These are phyloP conservation scores for Sarcophilus harrisii DNA, from an alignment of 2,797 vertebrate genomes.

Conservation along the genomic window DNA sequence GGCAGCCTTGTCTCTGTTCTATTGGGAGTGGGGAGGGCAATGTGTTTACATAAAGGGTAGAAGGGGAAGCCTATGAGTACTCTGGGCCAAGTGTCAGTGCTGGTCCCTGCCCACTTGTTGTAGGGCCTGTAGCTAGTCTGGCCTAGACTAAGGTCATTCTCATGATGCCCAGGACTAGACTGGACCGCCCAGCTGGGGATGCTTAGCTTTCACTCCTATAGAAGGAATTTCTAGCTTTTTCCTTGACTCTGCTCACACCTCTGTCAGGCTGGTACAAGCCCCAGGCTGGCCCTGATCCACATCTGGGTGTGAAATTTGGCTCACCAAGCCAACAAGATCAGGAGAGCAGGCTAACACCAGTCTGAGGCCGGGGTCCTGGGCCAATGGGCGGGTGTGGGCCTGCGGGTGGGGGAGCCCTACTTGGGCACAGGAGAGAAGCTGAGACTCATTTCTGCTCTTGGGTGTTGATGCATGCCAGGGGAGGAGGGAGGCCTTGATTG, in stretches of 20 bases:
- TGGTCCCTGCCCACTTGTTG: not conserved
- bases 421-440: constrained; percentile 18
- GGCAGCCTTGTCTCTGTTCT: not conserved
- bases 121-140: not conserved
- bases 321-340: not conserved
- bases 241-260: constrained; percentile 30
- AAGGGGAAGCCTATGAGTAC: not conserved
- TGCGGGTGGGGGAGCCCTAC: constrained; percentile 35
- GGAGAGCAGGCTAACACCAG: constrained; percentile 67
- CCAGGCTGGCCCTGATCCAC: constrained; percentile 66
- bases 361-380: constrained; percentile 52
- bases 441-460: not conserved
- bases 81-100: not conserved
- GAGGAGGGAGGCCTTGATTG: not conserved
- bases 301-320: constrained; percentile 72
- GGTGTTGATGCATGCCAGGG: not conserved
- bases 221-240: constrained; percentile 44
- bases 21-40: not conserved
- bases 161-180: not conserved
- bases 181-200: constrained; percentile 11
- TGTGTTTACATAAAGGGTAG: not conserved
- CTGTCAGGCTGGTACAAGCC: constrained; percentile 69
- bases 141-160: not conserved
- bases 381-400: constrained; percentile 48
- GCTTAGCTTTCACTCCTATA: constrained; percentile 48